Evolutionary conservation across 2,888 invertebrate genomes (phyloP).

Genomic region (Byasa hedistus): DNA sequence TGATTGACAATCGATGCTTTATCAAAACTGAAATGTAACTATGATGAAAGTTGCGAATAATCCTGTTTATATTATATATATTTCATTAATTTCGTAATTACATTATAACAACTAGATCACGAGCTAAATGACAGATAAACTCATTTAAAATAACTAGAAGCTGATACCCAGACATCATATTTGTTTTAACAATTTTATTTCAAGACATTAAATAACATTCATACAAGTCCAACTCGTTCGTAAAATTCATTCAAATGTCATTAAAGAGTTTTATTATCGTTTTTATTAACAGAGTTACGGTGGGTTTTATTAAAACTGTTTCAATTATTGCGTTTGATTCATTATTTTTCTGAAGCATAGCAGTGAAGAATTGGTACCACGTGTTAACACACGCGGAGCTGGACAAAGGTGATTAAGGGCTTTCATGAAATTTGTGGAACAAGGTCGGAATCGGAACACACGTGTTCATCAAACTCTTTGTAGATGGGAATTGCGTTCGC

Average conservation of each 20-base stretch:
- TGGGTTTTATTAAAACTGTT: constrained; percentile 18
- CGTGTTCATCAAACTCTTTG: constrained; percentile 43
- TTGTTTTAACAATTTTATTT: background rate
- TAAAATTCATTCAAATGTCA: constrained; percentile 17
- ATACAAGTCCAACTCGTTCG: background rate
- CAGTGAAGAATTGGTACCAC: constrained; percentile 35
- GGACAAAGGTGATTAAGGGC: constrained; percentile 65
- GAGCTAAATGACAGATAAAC: background rate
- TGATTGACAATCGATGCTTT: too few relatives aligned
- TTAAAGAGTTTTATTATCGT: constrained; percentile 15
- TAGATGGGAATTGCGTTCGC: constrained; percentile 18
- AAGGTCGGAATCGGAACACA: constrained; percentile 53
- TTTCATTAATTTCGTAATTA: too few relatives aligned
- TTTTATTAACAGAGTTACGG: constrained; percentile 18
- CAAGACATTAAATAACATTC: constrained; percentile 1
- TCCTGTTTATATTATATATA: too few relatives aligned
- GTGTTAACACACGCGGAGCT: constrained; percentile 43
- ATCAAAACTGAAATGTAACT: too few relatives aligned
- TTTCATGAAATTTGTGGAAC: constrained; percentile 46
- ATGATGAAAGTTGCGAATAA: too few relatives aligned
- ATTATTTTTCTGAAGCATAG: constrained; percentile 34
- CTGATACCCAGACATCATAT: background rate
- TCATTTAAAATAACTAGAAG: background rate
- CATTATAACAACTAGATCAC: too few relatives aligned
- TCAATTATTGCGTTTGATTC: constrained; percentile 29